Evolutionary conservation across 2,888 invertebrate genomes (phyloP), one percentile per base, ranked within the genome.

Genomic region (Bembecia ichneumoniformis): DNA sequence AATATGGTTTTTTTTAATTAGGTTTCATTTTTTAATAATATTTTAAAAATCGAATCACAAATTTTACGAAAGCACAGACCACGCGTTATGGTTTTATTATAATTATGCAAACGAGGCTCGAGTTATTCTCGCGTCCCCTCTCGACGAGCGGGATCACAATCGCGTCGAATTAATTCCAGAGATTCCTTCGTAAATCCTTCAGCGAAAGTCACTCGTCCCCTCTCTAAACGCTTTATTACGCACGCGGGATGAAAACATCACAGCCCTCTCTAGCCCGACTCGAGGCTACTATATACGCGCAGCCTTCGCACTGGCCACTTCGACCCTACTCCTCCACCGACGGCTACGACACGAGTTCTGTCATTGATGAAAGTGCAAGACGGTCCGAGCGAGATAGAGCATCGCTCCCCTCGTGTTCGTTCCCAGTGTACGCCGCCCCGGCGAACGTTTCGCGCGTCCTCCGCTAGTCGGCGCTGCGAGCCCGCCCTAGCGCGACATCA

Each of bases 171-270:
- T 84, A 86, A 83, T 84, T 79, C 71, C 71, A 69, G 71, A 80
- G 79, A 82, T 78, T 80, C 72, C 64, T 66, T 65, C 71, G 83
- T 82, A 83, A 86, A 86, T 86, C 83, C 77, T 78, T 77, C 71
- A 74, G 74, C 74, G 77, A 75, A 77, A 82, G 80, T 81, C 80
- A 75, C 77, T 77, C 68, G 75, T 71, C 65, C 82, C 80, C 74
- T 76, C 69, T 70, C 76, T 84, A 82, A 84, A 82, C 78, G 81
- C 72, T 84, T 84, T 86, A 86, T 82, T 84, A 83, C 82, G 77
- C 82, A 68, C 78, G 67, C 76, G 78, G 75, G 82, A 86, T 84
- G 82, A 82, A 84, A 84, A 82, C 82, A 84, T 86, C 80, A 80
- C 77, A 77, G 75, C 70, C 60, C 68, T 9, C 28, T 28, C 28